Percentiles rank a stretch among this genome's conserved stretches.
phyloP scores from a whole-genome alignment of 2,113 vertebrate species.

The Circaetus cinerascens region DNA sequence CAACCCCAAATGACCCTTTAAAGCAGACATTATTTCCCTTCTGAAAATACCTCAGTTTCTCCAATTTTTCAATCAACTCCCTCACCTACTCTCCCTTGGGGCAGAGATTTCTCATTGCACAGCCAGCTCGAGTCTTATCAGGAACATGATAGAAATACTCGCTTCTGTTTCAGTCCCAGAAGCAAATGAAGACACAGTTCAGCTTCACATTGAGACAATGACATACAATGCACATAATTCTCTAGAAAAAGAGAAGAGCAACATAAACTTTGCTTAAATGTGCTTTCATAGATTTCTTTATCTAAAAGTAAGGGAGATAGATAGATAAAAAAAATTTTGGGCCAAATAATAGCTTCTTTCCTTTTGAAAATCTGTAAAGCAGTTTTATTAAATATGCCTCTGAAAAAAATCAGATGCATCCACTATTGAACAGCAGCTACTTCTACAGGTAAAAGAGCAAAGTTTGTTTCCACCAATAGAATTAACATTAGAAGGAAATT shows the following conservation, averaged over 20 bases:
- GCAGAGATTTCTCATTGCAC: background rate
- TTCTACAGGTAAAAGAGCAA: background rate
- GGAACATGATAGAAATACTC: background rate
- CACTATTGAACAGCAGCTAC: background rate
- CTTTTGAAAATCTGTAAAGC: background rate
- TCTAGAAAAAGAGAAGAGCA: background rate
- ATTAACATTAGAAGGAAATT: background rate
- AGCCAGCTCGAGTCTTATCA: background rate
- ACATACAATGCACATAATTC: background rate
- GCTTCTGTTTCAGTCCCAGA: background rate
- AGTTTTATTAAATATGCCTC: background rate
- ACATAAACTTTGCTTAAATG: background rate
- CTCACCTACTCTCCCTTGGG: background rate
- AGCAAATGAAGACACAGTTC: background rate
- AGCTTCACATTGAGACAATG: background rate
- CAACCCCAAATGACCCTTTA: background rate
- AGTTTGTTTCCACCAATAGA: background rate
- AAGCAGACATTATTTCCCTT: background rate
- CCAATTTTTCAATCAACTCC: background rate
- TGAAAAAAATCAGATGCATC: background rate
- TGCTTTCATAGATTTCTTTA: background rate
- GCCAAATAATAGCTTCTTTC: background rate
- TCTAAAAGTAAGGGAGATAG: background rate
- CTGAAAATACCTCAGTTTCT: background rate
- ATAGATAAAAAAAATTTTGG: background rate